Base-by-base conservation (phyloP, 2,888 invertebrate species). In the Tryphoninae sp. region DNA sequence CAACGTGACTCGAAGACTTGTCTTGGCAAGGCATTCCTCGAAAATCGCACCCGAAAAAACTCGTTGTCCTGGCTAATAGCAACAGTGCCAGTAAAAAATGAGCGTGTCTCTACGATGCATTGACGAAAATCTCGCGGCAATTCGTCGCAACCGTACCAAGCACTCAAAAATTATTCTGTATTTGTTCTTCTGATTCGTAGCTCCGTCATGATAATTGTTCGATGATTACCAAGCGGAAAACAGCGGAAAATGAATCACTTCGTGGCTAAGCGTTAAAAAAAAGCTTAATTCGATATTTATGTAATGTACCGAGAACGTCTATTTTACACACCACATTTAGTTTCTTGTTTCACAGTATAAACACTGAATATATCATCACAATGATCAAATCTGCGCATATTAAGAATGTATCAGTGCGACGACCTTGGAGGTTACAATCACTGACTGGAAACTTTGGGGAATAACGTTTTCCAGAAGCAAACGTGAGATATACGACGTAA, bases 401-500 rank as follows among this genome's bases (percentile, higher is more conserved):
- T 6, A 53, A 53, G 26, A 67, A 67, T n/a, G 13, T 4, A 45
- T 55, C 8, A 22, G 16, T 8, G 13, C 16, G 23, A 61, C 74
- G 64, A 65, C 64, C 69, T 65, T 74, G 62, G 42, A 16, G 8
- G 33, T 7, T n/a, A 64, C 45, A 49, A 51, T 61, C 26, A 33
- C 62, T 22, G 13, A 19, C n/a, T 53, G 26, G 72, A 68, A 67
- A 69, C 9, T 51, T 65, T 67, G 33, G 19, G 55, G 67, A 68
- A 72, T 51, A 71, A 72, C 55, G 65, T 81, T 75, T 78, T 75
- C 45, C 19, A n/a, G 19, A 23, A 16, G 2, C 49, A 33, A 67
- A 51, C 58, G 61, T 22, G 16, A 73, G 68, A 73, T 69, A 64
- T 78, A 61, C 53, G 62, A 76, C 62, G 82, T 72, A 79, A 78